Base-by-base conservation (phyloP, 2,888 invertebrate species). In the Drosophila mimica region DNA sequence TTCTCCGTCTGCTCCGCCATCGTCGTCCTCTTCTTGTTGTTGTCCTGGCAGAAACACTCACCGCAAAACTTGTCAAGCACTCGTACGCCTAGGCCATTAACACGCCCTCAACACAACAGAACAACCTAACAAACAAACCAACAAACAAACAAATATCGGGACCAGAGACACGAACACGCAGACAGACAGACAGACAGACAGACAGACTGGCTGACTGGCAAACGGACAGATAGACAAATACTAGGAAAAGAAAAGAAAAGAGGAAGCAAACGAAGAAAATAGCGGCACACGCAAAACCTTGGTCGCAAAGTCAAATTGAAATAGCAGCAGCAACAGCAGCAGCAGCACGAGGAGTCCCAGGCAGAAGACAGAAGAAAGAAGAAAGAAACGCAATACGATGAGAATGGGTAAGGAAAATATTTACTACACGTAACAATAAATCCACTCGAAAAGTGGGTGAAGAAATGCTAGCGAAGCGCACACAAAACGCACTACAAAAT, bases 381-480 rank as follows among this genome's bases (percentile, higher is more conserved):
- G 63, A 58, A 52, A 64, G 40, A 46, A 76, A 70, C 64, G 53
- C 61, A 71, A 72, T 69, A 60, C 58, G 52, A 72, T 69, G 73
- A 30, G 57, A 57, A 75, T 64, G 67, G 76, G 69, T 69, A 75
- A 76, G 72, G 76, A 83, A 91, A 88, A 87, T 90, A 90, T 92
- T 91, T 88, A 87, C 92, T 86, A 86, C 87, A 82, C 78, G 75
- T 90, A 83, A 89, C 90, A 89, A 91, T 89, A 91, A 91, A 86
- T 89, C 88, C 88, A 81, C 86, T 86, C 79, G 69, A 87, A 59
- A 67, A 70, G 71, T 71, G 65, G 68, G 66, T 72, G 53, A 73
- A 76, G 76, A 62, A 60, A 69, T 53, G 58, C 70, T 40, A 65
- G 68, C 68, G 51, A 80, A 75, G 77, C 74, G 66, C 71, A 59